Percentiles rank a stretch among this genome's conserved stretches.
Evolutionary conservation across 2,113 vertebrate genomes (phyloP).

Genomic region (Chloebia gouldiae): DNA sequence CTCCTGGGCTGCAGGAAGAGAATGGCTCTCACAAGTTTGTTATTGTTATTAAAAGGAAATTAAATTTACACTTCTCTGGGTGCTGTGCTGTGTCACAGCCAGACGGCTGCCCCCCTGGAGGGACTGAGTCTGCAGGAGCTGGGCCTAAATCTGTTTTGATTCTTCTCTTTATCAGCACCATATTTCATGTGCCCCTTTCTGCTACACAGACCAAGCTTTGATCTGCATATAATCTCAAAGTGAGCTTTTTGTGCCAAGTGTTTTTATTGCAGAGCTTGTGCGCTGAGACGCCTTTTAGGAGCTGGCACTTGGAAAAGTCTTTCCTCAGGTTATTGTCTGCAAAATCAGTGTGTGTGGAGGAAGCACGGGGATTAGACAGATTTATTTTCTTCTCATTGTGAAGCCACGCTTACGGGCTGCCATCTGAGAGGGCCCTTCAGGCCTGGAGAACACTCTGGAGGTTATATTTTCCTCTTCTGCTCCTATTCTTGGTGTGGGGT

Average conservation of each 20-base stretch:
- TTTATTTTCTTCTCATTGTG: conserved; percentile 13
- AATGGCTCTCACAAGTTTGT: neutral
- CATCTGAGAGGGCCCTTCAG: neutral
- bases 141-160: neutral
- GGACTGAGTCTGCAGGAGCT: neutral
- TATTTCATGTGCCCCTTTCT: conserved; percentile 25
- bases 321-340: conserved; percentile 33
- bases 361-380: conserved; percentile 22
- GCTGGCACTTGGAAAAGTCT: conserved; percentile 13
- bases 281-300: neutral
- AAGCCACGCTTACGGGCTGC: neutral
- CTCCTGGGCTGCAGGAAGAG: neutral
- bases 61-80: conserved; percentile 1
- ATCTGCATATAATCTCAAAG: conserved; percentile 11
- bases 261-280: neutral
- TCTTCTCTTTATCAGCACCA: conserved; percentile 4
- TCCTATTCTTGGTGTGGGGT: accelerated
- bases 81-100: neutral
- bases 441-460: neutral
- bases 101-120: neutral
- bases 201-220: neutral
- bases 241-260: neutral
- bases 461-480: neutral
- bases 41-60: conserved; percentile 27
- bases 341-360: neutral